Base-by-base conservation (phyloP, 2,797 vertebrate genomes). In the Chrysocyon brachyurus region DNA sequence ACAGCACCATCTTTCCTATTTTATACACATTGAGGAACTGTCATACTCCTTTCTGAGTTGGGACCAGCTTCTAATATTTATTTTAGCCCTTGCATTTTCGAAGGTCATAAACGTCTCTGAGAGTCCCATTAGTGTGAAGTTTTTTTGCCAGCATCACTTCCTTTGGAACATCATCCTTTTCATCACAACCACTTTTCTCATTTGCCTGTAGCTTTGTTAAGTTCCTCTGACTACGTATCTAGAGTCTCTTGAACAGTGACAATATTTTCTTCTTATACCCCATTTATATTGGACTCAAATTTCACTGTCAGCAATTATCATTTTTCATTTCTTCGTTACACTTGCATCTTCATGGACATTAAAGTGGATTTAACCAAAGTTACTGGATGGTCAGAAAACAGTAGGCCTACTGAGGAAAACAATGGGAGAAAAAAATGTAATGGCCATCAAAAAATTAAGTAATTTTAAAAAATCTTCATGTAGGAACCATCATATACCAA, bases 51-150 rank as follows among this genome's bases (percentile, higher is more conserved):
- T 36, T 64, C 87, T 59, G 59, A 78, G 17, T 31, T 40, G 28
- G n/a, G 4, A 94, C 17, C 5, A 64, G 24, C 82, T 87, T 92
- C 63, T 78, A 84, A 84, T 46, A 94, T 54, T 78, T 72, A 94
- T 59, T 78, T 64, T 83, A 92, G n/a, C 16, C 15, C 33, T 86
- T 90, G 49, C 17, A 72, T 28, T 78, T 87, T 46, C 28, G 49
- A 54, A 54, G 14, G 61, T 52, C 75, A 78, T 57, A 36, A 82
- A 46, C 31, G 15, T 10, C 85, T 72, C 61, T 14, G 46, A 77
- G 31, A 88, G 63, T 21, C 63, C 56, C 68, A 31, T 91, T 16
- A 59, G 11, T 64, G 66, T 61, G 16, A 87, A 59, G 21, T 57
- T 64, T 72, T 77, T 77, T 46, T 87, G 68, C 52, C 77, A 87